Conservation (phyloP, 2,888 invertebrate species). For the Philonicus albiceps region DNA sequence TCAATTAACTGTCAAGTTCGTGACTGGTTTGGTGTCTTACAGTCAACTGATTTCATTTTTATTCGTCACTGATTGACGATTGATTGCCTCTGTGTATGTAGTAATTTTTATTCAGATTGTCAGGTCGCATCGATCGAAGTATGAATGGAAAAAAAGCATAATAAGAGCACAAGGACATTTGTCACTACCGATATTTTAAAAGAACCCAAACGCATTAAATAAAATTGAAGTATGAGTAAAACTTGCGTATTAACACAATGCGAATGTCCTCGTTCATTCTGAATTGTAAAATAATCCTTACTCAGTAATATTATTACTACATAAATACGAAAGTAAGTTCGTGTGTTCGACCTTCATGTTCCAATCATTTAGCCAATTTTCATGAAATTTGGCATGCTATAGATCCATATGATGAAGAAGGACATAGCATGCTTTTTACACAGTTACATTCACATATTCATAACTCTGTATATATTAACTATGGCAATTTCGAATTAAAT, state of each 20-base stretch:
- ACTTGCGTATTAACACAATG: background rate
- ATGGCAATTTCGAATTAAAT: too few species aligned
- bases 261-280: background rate
- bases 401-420: too few species aligned
- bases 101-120: background rate
- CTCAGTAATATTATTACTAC: too few species aligned
- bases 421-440: too few species aligned
- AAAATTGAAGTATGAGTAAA: background rate
- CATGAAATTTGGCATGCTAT: too few species aligned
- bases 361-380: too few species aligned
- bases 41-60: background rate
- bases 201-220: background rate
- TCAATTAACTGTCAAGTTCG: background rate
- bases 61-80: background rate
- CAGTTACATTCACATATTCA: too few species aligned
- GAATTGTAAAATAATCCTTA: too few species aligned
- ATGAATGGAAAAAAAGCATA: background rate
- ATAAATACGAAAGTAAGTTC: too few species aligned
- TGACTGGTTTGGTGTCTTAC: background rate
- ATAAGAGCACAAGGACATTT: background rate
- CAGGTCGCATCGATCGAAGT: background rate
- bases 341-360: too few species aligned
- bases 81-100: background rate
- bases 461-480: too few species aligned
- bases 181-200: background rate